A percentile compares a stretch with the other conserved stretches of the same genome.
These are phyloP conservation scores for Gorsachius magnificus DNA, from an alignment of 2,797 vertebrate genomes.

Conservation along the genomic window DNA sequence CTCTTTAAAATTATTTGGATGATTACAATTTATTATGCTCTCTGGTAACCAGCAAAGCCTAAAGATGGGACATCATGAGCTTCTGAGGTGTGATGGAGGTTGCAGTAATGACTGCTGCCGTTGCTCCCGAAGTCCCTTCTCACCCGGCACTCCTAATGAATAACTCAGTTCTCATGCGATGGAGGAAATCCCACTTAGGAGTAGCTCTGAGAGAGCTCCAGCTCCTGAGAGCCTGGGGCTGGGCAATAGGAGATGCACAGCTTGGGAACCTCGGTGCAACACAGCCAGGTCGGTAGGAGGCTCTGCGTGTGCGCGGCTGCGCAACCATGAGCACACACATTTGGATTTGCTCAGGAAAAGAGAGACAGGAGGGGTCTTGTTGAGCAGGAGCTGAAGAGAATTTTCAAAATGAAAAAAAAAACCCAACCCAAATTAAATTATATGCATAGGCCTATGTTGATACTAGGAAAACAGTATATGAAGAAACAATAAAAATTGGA, in stretches of 20 bases:
- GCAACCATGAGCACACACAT: neutral
- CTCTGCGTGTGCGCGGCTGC: neutral
- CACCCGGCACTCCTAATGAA: neutral
- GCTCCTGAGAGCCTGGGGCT: neutral
- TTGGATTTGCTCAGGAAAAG: neutral
- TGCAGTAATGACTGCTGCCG: neutral
- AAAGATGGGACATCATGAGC: neutral
- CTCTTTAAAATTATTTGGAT: neutral
- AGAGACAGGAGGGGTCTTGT: neutral
- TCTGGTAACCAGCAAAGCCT: neutral
- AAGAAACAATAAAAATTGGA: constrained; percentile 9
- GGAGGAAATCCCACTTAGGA: neutral
- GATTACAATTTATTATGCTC: neutral
- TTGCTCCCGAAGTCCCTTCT: neutral
- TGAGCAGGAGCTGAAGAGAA: neutral
- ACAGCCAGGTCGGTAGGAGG: neutral
- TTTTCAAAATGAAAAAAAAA: neutral
- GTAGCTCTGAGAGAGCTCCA: neutral
- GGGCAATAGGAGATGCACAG: neutral
- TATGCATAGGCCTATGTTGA: neutral
- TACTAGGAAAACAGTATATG: neutral
- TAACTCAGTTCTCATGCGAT: neutral
- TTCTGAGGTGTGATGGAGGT: neutral
- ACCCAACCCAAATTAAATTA: neutral
- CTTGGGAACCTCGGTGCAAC: neutral